Base-by-base conservation (phyloP, 2,888 invertebrate species). In the Oscheius myriophilus region DNA sequence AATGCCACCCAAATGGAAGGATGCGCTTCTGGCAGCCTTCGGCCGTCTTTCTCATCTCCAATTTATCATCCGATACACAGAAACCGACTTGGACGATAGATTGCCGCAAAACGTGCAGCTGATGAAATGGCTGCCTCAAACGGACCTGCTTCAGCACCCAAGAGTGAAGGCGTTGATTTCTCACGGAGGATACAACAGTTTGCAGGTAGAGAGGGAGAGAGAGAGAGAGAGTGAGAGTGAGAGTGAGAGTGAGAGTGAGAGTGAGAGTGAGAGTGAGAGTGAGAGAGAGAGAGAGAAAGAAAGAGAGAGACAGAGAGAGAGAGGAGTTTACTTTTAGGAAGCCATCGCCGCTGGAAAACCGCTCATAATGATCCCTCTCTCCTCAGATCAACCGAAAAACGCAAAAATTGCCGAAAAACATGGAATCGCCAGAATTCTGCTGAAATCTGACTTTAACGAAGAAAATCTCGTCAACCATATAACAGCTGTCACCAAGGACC, bases 151-250 rank as follows among this genome's bases (percentile, higher is more conserved):
- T 7, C 68, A 89, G 1, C 92, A 92, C 85, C 91, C 91, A 0
- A 92, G 92, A 78, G 90, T 92, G 0, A 87, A 90, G 67, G 91
- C 90, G 0, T 92, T 92, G 81, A 89, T 92, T 76, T 91, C 91
- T 0, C 92, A 93, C 84, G 92, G 91, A 0, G 92, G 92, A 0
- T 90, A 92, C 81, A 89, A 92, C 79, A 91, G 92, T 63, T 86
- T 91, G 42, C 90, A 91, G 0, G 92, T 76, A 46, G 4, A 33
- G 7, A 0, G 23, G 14, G 23, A 21, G 4, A 18, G 23, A 25
- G 26, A 21, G 6, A 18, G 43, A 59, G 33, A 33, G 9, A 33
- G 9, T 9, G 9, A 33, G 3, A 33, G 33, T 6, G 9, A 33
- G 9, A 33, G 33, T 6, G 33, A 46, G 46, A n/a, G n/a, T n/a